Evolutionary conservation across 1,140 invertebrate genomes (phyloP).

Genomic region (Centruroides sculpturatus): DNA sequence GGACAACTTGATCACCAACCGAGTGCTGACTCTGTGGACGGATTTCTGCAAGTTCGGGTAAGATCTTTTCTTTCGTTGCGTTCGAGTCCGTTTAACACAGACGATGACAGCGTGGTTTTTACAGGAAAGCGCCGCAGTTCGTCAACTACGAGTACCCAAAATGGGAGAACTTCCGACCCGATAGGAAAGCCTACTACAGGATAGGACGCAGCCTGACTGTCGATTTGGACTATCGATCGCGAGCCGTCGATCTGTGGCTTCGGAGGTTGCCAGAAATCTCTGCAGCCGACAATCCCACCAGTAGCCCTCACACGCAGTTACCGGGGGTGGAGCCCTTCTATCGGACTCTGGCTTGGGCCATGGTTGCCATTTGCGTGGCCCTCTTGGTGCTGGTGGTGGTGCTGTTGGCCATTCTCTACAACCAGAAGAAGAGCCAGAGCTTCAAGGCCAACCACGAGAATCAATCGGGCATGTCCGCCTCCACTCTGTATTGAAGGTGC

Average conservation of each 20-base stretch:
- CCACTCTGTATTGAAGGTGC: slow-evolving; percentile 22
- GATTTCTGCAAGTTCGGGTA: slow-evolving; percentile 19
- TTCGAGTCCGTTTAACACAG: too few relatives aligned
- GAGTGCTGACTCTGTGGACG: slow-evolving; percentile 18
- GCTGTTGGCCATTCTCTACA: slow-evolving; percentile 17
- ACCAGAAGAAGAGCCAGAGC: slow-evolving; percentile 19
- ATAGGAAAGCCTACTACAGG: slow-evolving; percentile 9
- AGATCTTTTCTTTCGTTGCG: neutral
- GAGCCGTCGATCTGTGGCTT: slow-evolving; percentile 16
- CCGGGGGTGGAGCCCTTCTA: slow-evolving; percentile 7
- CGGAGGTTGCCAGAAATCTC: slow-evolving; percentile 12
- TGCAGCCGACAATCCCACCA: slow-evolving; percentile 3
- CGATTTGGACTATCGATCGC: slow-evolving; percentile 6
- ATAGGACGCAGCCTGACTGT: slow-evolving; percentile 9
- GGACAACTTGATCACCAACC: slow-evolving; percentile 11
- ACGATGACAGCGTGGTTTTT: neutral
- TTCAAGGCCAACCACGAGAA: slow-evolving; percentile 17
- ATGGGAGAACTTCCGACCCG: slow-evolving; percentile 14
- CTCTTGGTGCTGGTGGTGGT: slow-evolving; percentile 18
- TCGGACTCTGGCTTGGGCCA: slow-evolving; percentile 21
- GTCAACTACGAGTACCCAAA: slow-evolving; percentile 17
- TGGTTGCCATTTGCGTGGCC: slow-evolving; percentile 18
- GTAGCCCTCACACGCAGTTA: neutral
- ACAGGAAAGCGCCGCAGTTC: slow-evolving; percentile 15
- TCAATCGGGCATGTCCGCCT: slow-evolving; percentile 10